These are phyloP conservation scores for Hypomecis atomaria DNA, from an alignment of 2,888 invertebrate genomes.

Conservation along the genomic window DNA sequence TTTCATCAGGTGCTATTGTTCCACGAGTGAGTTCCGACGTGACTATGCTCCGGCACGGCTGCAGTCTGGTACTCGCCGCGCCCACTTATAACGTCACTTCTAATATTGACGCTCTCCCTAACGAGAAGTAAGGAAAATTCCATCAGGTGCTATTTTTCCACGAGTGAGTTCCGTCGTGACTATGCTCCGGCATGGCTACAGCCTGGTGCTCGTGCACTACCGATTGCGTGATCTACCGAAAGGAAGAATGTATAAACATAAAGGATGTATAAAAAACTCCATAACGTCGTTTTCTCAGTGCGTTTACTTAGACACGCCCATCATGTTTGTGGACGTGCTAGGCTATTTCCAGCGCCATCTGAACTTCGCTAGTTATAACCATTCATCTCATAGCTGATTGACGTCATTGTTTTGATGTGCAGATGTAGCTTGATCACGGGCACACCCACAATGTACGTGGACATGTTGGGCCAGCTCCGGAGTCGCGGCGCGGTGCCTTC, in stretches of 20 bases:
- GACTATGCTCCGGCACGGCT: not conserved
- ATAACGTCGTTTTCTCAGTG: no score
- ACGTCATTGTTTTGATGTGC: slow-evolving; percentile 19
- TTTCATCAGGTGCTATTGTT: not conserved
- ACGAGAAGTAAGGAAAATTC: not conserved
- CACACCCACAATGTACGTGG: slow-evolving; percentile 95
- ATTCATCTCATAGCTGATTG: no score
- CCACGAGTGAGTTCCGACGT: not conserved
- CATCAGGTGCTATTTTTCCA: not conserved
- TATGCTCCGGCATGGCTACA: not conserved
- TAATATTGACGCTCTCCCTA: not conserved
- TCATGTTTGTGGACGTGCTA: no score
- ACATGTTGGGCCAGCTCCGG: slow-evolving; percentile 83
- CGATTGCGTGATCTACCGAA: no score
- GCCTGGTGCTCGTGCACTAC: not conserved
- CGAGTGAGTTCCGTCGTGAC: not conserved
- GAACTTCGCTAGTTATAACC: no score
- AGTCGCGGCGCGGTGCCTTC: slow-evolving; percentile 68
- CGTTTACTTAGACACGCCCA: no score
- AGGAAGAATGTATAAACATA: no score
- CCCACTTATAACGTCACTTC: not conserved
- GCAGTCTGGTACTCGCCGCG: not conserved
- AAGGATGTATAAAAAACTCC: no score
- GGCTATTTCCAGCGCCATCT: no score
- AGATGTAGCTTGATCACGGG: slow-evolving; percentile 91